Evolutionary conservation across 2,113 vertebrate genomes (phyloP).

Genomic region (Chloropsis hardwickii): DNA sequence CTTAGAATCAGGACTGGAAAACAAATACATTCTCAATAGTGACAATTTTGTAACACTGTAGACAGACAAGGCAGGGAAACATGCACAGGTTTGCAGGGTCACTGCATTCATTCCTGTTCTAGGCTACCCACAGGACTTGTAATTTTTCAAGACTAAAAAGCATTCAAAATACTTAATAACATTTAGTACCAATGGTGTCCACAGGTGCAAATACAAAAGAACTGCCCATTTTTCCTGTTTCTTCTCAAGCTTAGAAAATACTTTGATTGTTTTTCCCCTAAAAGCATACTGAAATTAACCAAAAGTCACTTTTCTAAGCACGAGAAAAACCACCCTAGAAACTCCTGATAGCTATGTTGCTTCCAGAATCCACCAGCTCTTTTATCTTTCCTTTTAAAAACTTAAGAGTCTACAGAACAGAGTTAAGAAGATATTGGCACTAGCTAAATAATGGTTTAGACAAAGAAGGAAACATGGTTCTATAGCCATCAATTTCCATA

Average conservation of each 20-base stretch:
- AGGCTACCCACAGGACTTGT: background rate
- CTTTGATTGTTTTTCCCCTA: background rate
- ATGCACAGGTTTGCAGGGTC: background rate
- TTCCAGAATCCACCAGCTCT: background rate
- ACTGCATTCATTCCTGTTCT: background rate
- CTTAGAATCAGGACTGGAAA: background rate
- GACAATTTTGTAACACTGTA: background rate
- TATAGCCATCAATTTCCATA: background rate
- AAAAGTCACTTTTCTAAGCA: background rate
- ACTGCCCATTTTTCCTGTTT: accelerated
- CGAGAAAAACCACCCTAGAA: background rate
- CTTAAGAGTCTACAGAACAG: background rate
- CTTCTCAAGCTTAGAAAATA: background rate
- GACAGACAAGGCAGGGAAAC: background rate
- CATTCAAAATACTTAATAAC: background rate
- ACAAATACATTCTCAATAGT: background rate
- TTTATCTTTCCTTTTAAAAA: background rate
- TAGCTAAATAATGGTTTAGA: background rate
- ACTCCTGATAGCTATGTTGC: background rate
- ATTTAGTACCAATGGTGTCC: background rate
- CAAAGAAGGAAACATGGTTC: background rate
- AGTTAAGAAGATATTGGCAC: background rate
- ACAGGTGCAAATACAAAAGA: background rate
- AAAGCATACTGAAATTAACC: background rate
- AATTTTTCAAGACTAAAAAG: background rate